Percentiles rank a stretch among this genome's conserved stretches.
These are phyloP conservation scores for Aplocera efformata DNA, from an alignment of 2,888 invertebrate species.

Conservation along the genomic window DNA sequence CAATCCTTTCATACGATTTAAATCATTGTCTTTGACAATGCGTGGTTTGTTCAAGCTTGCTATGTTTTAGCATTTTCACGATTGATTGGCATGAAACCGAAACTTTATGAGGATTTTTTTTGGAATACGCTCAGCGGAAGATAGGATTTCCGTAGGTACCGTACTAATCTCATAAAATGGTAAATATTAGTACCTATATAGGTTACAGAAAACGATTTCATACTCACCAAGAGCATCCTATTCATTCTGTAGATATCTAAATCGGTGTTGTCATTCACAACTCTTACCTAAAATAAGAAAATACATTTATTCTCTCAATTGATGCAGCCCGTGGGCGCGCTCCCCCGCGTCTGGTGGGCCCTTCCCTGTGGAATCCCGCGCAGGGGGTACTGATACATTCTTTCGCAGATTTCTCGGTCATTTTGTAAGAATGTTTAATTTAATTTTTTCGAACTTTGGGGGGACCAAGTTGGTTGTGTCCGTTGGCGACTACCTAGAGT, in stretches of 20 bases:
- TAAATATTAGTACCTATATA: too few relatives aligned
- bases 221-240: conserved; percentile 60
- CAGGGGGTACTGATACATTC: too few relatives aligned
- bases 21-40: conserved; percentile 12
- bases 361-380: too few relatives aligned
- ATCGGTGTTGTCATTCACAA: conserved; percentile 56
- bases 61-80: conserved; percentile 21
- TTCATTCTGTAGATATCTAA: conserved; percentile 63
- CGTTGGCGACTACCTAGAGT: too few relatives aligned
- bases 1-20: conserved; percentile 13
- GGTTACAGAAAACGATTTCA: neutral
- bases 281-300: conserved; percentile 46
- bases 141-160: conserved; percentile 20
- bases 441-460: too few relatives aligned
- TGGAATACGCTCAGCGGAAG: conserved; percentile 19
- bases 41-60: conserved; percentile 6
- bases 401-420: too few relatives aligned
- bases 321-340: too few relatives aligned
- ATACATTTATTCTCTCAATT: too few relatives aligned
- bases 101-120: conserved; percentile 19
- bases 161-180: too few relatives aligned
- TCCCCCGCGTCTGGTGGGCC: too few relatives aligned
- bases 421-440: too few relatives aligned
- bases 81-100: conserved; percentile 25
- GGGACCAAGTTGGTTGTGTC: too few relatives aligned